phyloP scores from a whole-genome alignment of 2,797 vertebrate species.

The Galaxias olidus region DNA sequence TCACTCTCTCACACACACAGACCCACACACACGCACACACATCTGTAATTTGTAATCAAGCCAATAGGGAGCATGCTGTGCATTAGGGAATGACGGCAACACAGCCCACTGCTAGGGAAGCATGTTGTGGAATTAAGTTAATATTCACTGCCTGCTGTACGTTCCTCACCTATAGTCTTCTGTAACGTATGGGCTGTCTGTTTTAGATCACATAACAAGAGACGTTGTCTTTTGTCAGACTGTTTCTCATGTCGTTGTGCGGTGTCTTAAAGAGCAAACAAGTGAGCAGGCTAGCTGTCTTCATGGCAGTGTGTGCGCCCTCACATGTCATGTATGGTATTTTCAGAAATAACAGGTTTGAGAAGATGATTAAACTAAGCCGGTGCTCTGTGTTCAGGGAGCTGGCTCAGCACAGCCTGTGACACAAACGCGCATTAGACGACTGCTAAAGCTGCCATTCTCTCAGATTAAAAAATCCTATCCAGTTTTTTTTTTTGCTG shows the following conservation, averaged over 20 bases:
- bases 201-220: no score
- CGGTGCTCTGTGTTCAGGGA: slow-evolving; percentile 50
- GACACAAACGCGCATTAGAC: slow-evolving; percentile 56
- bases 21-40: slow-evolving; percentile 2
- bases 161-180: no score
- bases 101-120: slow-evolving; percentile 10
- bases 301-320: slow-evolving; percentile 9
- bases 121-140: slow-evolving; percentile 19
- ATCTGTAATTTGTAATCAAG: slow-evolving; percentile 20
- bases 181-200: no score
- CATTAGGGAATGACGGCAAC: slow-evolving; percentile 8
- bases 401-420: slow-evolving; percentile 64
- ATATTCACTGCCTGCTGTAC: slow-evolving; percentile 3
- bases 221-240: no score
- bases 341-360: slow-evolving; percentile 32
- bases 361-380: slow-evolving; percentile 63
- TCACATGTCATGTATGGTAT: slow-evolving; percentile 38
- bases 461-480: slow-evolving; percentile 51
- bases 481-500: slow-evolving; percentile 61
- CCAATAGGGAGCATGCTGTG: slow-evolving; percentile 18
- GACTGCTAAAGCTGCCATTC: slow-evolving; percentile 58
- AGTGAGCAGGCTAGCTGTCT: no score
- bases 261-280: no score
- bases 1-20: not conserved
- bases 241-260: no score